These are phyloP conservation scores for Gandaritis pyraliata DNA, from an alignment of 2,888 invertebrate genomes.

Conservation along the genomic window DNA sequence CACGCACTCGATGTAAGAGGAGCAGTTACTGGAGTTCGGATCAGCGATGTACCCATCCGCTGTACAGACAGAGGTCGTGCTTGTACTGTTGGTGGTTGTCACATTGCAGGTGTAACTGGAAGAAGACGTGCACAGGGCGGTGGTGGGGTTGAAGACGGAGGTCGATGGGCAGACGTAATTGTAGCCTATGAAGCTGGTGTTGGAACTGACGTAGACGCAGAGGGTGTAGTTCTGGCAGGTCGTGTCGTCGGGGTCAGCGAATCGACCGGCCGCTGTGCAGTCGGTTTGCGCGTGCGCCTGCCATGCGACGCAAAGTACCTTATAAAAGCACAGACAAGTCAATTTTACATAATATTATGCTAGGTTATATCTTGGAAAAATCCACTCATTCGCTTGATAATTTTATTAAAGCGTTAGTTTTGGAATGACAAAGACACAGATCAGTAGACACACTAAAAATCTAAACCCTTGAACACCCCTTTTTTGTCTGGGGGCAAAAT, in stretches of 20 bases:
- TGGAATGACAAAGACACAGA: no score
- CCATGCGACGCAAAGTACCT: constrained; percentile 51
- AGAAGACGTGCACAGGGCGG: constrained; percentile 59
- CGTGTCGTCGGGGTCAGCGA: constrained; percentile 65
- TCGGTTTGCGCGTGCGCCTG: constrained; percentile 58
- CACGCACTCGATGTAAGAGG: constrained; percentile 67
- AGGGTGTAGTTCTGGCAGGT: constrained; percentile 73
- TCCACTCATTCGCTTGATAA: no score
- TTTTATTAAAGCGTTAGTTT: no score
- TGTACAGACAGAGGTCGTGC: constrained; percentile 56
- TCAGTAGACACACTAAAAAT: no score
- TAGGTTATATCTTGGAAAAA: no score
- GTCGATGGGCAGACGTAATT: constrained; percentile 72
- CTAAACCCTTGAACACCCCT: no score
- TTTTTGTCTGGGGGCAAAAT: no score
- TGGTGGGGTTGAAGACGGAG: constrained; percentile 68
- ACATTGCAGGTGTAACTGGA: constrained; percentile 63
- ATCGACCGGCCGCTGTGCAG: constrained; percentile 65
- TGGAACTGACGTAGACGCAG: constrained; percentile 59
- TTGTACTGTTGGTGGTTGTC: constrained; percentile 38
- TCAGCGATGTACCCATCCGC: constrained; percentile 65
- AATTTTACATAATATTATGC: no score
- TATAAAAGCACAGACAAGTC: not conserved
- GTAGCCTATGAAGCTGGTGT: constrained; percentile 57
- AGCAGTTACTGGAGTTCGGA: constrained; percentile 61